Evolutionary conservation across 2,888 invertebrate species (phyloP), one percentile per base, ranked within the genome.

Genomic region (Diaperis boleti): DNA sequence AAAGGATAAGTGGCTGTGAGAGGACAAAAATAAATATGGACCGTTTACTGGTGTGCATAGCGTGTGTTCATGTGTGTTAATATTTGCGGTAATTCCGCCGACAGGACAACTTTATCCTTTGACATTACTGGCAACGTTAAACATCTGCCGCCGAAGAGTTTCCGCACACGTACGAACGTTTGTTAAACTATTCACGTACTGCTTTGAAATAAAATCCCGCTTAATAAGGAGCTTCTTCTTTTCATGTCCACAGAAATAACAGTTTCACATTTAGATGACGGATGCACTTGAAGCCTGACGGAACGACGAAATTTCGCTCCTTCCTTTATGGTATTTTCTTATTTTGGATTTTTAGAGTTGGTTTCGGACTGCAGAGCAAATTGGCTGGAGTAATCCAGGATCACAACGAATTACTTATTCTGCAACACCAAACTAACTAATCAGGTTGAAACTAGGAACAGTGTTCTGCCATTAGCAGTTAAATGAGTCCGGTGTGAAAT

Each of bases 121-220:
- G 20, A 31, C 56, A 56, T 56, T 35, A 42, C 18, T 56, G 35
- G 31, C 41, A 15, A 56, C 55, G 20, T 45, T 57, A 37, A 57
- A 39, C 57, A 57, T 57, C 57, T 57, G 57, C 37, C 20, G 31
- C 26, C 39, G 31, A 49, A 15, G 41, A 26, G 22, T 45, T 57
- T 45, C 45, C 22, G 26, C 20, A 45, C 59, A 47, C 37, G 47
- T 57, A 35, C 22, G 13, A 18, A 22, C 47, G 47, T 57, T 57
- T 45, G 26, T 26, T 13, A 57, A 35, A 45, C 47, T 39, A 29
- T 49, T 26, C 59, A 59, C 59, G 59, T 59, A 59, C 49, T 15
- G 33, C 49, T 39, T 17, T 47, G 59, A 59, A 59, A 59, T 59
- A 59, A 59, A 59, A 59, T 59, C 59, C 49, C 59, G 35, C 15